Conservation (phyloP, 2,113 vertebrate species). For the Mohoua ochrocephala region DNA sequence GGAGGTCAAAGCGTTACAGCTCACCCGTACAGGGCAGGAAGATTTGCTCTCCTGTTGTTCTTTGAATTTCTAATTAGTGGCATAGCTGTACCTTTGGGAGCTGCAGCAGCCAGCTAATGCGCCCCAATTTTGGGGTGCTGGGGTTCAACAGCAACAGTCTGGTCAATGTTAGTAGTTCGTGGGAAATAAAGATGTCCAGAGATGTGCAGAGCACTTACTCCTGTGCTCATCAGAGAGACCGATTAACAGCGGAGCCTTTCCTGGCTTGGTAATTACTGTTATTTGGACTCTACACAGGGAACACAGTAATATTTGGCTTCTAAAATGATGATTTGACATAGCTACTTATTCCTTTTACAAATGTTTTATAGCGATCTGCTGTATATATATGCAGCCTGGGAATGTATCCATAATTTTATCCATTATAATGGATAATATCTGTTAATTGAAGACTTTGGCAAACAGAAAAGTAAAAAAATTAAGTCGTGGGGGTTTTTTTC, state of each 20-base stretch:
- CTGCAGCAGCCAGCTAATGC: background rate
- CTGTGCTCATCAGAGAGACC: background rate
- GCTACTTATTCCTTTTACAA: background rate
- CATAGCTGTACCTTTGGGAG: background rate
- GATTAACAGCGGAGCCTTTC: background rate
- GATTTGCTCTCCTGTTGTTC: background rate
- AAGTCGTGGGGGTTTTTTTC: fast-evolving
- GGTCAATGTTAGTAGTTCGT: background rate
- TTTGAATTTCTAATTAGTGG: background rate
- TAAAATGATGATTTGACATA: background rate
- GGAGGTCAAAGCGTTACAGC: background rate
- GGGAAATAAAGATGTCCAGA: background rate
- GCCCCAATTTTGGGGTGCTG: background rate
- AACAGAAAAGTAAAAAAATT: background rate
- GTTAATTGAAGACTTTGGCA: background rate
- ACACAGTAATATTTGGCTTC: background rate
- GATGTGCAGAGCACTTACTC: background rate
- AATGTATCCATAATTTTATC: background rate
- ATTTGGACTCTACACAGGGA: background rate
- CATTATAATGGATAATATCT: background rate
- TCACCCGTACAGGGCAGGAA: background rate
- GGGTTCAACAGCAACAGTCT: background rate
- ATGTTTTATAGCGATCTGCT: background rate
- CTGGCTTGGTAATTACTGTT: background rate
- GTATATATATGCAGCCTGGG: background rate